Evolutionary conservation across 2,888 invertebrate species (phyloP).

Genomic region (Chaitophorus viminalis): DNA sequence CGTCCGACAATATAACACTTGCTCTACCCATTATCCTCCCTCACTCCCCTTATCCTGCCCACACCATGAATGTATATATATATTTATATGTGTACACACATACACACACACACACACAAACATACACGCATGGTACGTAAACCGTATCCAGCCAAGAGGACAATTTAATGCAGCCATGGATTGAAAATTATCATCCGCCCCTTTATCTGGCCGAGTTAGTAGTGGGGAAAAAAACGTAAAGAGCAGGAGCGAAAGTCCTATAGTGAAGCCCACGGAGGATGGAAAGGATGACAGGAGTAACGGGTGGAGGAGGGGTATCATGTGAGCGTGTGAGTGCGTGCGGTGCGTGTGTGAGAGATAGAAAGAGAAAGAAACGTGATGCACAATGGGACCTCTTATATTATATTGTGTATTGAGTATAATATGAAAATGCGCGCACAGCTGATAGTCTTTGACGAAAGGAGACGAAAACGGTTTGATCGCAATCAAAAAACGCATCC

Average conservation of each 20-base stretch:
- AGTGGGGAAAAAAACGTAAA: not conserved
- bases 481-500: conserved; percentile 23
- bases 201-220: conserved; percentile 38
- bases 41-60: not conserved
- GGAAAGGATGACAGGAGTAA: not conserved
- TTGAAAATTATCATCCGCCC: conserved; percentile 58
- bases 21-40: conserved; percentile 34
- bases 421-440: not conserved
- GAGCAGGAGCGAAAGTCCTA: not conserved
- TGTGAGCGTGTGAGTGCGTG: not conserved
- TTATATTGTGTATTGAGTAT: conserved; percentile 13
- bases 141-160: conserved; percentile 57
- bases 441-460: conserved; percentile 7
- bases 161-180: conserved; percentile 59
- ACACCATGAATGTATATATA: not conserved
- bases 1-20: conserved; percentile 62
- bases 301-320: not conserved
- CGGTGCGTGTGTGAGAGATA: not conserved
- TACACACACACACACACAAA: not conserved
- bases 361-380: not conserved
- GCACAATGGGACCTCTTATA: conserved; percentile 37
- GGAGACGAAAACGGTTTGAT: not conserved
- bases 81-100: not conserved
- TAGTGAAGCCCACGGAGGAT: not conserved
- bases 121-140: not conserved